Base-by-base conservation (phyloP, 2,797 vertebrate genomes). In the Cirrhinus mrigala region DNA sequence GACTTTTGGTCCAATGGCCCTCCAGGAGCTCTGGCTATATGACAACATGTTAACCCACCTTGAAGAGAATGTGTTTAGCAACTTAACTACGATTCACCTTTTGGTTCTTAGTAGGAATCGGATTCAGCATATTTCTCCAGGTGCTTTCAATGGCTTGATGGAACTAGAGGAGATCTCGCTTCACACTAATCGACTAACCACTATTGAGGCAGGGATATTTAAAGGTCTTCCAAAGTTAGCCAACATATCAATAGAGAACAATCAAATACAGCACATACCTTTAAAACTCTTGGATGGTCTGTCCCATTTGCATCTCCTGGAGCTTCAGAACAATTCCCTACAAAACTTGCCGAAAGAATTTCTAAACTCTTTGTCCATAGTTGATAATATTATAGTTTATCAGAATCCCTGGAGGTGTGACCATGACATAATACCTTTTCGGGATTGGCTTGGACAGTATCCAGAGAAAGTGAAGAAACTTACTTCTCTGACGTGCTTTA, bases 341-440 rank as follows among this genome's bases (percentile, higher is more conserved):
- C 87, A 93, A 86, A 95, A 93, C 91, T 93, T 99, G 62, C 95
- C 96, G 0, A 71, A 92, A 0, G 92, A 95, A 10, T 92, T 95
- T 91, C 96, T 99, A 16, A 90, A 95, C 0, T 92, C 93, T 0
- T 88, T 99, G 81, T 89, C 90, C 0, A 62, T 82, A 10, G 92
- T 95, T 77, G 77, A 91, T 1, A 95, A 97, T 82, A 91, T 98
- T 44, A 91, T 93, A 62, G 92, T 99, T 76, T 93, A 95, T 37
- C 93, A 96, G 89, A 99, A 99, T 82, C 97, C 97, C n/a, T 99
- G 98, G 98, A 94, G 87, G 77, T 99, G 98, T n/a, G 96, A 99
- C 77, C 40, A 87, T 7, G 91, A 92, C 60, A 98, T 99, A 85
- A 86, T 96, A 81, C 95, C 97, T 0, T 93, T 99, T 18, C 91